Percentiles rank a stretch among this genome's conserved stretches.
Conservation (phyloP, 2,113 vertebrate species). For the Myotis yumanensis region DNA sequence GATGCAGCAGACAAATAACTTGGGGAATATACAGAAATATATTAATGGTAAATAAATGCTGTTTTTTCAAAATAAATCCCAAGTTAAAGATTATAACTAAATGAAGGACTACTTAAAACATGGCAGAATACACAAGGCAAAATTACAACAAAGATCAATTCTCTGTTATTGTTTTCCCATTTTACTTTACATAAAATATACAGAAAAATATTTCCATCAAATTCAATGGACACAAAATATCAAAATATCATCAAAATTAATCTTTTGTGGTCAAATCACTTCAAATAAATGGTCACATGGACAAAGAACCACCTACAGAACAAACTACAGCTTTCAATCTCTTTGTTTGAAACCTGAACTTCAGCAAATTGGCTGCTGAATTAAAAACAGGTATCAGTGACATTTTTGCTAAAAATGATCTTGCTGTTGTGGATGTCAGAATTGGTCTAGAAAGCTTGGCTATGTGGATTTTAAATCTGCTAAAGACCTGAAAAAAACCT, state of each 20-base stretch:
- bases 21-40: neutral
- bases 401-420: constrained; percentile 92
- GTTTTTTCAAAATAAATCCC: neutral
- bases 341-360: constrained; percentile 91
- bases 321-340: constrained; percentile 85
- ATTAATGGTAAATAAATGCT: neutral
- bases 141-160: neutral
- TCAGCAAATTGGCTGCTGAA: constrained; percentile 90
- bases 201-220: neutral
- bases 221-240: neutral
- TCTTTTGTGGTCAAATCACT: neutral
- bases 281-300: neutral
- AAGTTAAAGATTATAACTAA: neutral
- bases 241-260: neutral
- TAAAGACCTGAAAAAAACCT: constrained; percentile 92
- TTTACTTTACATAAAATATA: neutral
- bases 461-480: constrained; percentile 93
- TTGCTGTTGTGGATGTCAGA: constrained; percentile 90
- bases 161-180: neutral
- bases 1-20: neutral
- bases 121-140: neutral
- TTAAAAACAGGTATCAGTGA: constrained; percentile 88
- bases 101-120: neutral
- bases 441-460: constrained; percentile 93
- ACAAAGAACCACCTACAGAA: constrained; percentile 56